Conservation (phyloP, 1,140 invertebrate species). For the Meloidogyne hapla region DNA sequence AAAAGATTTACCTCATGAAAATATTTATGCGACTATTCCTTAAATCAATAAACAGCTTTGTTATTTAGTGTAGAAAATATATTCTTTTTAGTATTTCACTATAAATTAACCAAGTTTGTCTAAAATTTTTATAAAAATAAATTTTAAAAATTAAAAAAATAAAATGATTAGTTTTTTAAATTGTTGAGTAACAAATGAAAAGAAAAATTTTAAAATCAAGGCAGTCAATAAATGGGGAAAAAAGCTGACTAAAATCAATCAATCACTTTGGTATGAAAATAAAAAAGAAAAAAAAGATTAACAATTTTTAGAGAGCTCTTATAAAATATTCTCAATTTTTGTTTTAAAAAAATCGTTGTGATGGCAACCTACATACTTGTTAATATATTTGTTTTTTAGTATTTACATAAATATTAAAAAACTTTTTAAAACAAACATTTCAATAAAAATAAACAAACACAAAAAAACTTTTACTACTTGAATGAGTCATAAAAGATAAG, state of each 20-base stretch:
- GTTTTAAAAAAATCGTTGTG: not conserved
- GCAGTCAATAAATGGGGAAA: not conserved
- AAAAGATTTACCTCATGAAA: no score
- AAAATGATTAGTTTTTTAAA: not conserved
- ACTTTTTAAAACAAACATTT: not conserved
- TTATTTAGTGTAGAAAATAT: not conserved
- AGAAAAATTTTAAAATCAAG: not conserved
- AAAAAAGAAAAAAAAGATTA: not conserved
- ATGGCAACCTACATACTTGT: no score
- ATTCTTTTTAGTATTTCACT: no score
- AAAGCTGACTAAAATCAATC: not conserved
- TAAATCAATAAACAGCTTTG: not conserved
- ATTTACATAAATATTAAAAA: not conserved
- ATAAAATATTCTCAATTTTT: not conserved
- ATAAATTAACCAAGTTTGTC: not conserved
- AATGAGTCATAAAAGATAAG: not conserved
- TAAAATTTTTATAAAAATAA: not conserved
- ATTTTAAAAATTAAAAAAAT: not conserved
- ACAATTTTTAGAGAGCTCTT: not conserved
- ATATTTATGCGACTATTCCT: not conserved
- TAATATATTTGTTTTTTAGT: no score
- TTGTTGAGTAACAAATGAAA: not conserved
- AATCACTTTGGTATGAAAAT: not conserved
- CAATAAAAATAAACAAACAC: not conserved
- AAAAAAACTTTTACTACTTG: not conserved